Conservation (phyloP, 2,113 vertebrate species). For the Panurus biarmicus region DNA sequence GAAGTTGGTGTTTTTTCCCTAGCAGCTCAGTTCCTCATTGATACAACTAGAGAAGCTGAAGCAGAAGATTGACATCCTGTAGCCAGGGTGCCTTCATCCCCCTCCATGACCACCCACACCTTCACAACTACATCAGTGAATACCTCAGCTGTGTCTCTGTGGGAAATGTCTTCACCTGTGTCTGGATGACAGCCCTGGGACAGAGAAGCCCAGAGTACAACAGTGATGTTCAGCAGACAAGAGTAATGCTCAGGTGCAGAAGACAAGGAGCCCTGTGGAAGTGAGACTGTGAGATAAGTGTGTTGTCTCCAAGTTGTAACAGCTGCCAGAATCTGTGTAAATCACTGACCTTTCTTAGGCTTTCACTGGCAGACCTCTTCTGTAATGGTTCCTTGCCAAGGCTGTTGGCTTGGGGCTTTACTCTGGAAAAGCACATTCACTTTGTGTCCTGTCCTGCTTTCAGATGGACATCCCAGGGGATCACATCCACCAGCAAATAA, state of each 20-base stretch:
- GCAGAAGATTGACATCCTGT: neutral
- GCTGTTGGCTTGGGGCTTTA: neutral
- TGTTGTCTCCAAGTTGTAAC: neutral
- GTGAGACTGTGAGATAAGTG: rapidly evolving
- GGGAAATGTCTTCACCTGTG: neutral
- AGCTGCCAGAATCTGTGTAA: neutral
- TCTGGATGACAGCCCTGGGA: neutral
- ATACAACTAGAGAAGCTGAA: neutral
- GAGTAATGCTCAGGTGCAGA: neutral
- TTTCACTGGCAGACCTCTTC: neutral
- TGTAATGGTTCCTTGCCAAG: neutral
- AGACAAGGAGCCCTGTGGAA: neutral
- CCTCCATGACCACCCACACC: neutral
- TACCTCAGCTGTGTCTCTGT: neutral
- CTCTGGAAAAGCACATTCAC: neutral
- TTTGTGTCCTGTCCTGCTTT: neutral
- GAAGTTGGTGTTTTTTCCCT: neutral
- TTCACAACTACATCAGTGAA: neutral
- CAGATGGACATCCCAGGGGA: neutral
- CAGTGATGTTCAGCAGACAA: neutral
- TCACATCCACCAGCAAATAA: neutral
- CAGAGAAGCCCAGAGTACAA: neutral
- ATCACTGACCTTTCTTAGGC: neutral
- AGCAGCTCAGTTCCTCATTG: neutral
- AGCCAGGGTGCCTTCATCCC: neutral